Evolutionary conservation across 2,797 vertebrate genomes (phyloP).

Genomic region (Sebastes melanostomus): DNA sequence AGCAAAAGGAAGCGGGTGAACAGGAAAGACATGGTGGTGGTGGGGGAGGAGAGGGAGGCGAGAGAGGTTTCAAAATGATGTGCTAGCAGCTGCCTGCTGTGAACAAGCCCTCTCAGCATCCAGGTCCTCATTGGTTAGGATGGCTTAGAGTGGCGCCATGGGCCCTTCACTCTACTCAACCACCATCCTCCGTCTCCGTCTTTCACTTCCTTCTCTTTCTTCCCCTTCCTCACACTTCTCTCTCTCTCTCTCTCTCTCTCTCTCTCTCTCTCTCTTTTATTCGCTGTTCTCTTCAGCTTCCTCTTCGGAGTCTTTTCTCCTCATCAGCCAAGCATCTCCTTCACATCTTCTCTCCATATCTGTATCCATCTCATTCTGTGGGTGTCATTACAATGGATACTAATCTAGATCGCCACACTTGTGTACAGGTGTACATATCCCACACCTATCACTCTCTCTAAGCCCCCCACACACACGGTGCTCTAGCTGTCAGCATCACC

Average conservation of each 20-base stretch:
- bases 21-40: conserved; percentile 7
- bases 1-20: conserved; percentile 41
- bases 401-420: conserved; percentile 34
- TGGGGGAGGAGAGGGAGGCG: conserved; percentile 15
- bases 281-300: conserved; percentile 46
- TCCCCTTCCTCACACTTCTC: conserved; percentile 53
- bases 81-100: conserved; percentile 73
- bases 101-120: conserved; percentile 72
- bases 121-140: conserved; percentile 66
- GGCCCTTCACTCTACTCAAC: conserved; percentile 60
- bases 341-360: conserved; percentile 12
- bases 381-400: conserved; percentile 16
- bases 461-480: neutral
- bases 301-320: conserved; percentile 27
- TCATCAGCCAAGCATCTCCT: conserved; percentile 45
- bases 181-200: conserved; percentile 56
- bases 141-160: conserved; percentile 63
- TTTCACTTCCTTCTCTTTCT: conserved; percentile 61
- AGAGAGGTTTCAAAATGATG: conserved; percentile 55
- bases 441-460: conserved; percentile 9
- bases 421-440: conserved; percentile 3
- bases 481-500: conserved; percentile 56
- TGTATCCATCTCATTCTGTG: neutral
- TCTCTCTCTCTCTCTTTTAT: neutral
- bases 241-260: neutral